A percentile compares a stretch with the other conserved stretches of the same genome.
Evolutionary conservation across 2,888 invertebrate genomes (phyloP).

Genomic region (Nomada flava): DNA sequence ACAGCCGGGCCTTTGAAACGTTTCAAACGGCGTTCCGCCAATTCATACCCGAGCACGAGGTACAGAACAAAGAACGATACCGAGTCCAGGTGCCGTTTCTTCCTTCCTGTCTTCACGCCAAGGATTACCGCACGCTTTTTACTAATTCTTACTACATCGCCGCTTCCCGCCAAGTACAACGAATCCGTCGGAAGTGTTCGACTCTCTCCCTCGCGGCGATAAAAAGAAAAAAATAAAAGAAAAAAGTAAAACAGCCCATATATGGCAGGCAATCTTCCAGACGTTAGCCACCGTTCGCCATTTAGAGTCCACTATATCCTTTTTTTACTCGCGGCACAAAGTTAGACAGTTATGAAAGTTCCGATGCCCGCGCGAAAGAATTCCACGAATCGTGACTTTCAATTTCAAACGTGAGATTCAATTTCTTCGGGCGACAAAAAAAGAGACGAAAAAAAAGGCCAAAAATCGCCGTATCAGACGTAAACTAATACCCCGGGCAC

Average conservation of each 20-base stretch:
- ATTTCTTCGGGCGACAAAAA: neutral
- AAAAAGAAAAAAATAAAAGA: neutral
- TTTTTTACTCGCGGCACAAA: neutral
- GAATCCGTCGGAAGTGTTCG: neutral
- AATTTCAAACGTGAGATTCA: neutral
- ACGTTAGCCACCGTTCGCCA: neutral
- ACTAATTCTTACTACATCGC: neutral
- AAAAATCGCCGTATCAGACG: conserved; percentile 8
- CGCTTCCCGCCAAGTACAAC: neutral
- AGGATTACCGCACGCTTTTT: neutral
- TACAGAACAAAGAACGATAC: neutral
- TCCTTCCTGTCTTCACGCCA: neutral
- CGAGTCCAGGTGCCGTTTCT: neutral
- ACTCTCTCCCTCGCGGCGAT: neutral
- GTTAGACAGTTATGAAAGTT: neutral
- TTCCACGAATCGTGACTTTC: conserved; percentile 27
- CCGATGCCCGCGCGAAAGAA: neutral
- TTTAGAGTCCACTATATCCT: too few species aligned
- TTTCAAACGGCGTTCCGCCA: conserved; percentile 34
- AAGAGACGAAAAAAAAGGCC: neutral
- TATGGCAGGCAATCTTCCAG: neutral
- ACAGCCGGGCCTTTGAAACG: conserved; percentile 41
- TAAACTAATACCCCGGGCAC: conserved; percentile 28
- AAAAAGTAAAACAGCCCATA: neutral
- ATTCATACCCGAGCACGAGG: neutral